Base-by-base conservation (phyloP, 2,888 invertebrate species). In the Julus scandinavius region DNA sequence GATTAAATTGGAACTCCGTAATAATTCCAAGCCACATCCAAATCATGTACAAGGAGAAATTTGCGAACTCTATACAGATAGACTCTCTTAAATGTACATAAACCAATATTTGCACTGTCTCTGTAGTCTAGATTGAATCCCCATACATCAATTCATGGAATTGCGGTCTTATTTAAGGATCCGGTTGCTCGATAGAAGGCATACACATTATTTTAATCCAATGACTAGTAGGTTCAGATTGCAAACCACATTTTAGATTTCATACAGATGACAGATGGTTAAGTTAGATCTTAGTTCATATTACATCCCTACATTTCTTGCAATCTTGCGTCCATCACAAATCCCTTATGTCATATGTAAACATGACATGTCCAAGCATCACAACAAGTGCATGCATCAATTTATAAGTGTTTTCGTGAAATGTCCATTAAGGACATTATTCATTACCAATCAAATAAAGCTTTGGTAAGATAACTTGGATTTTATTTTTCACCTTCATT, bases 81-180 rank as follows among this genome's bases (percentile, higher is more conserved):
- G 72, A 72, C 20, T 72, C 29, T 72, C 72, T 72, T 29, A 72
- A 2, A 29, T 72, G 29, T 72, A 72, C 72, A 72, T 72, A 72
- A 72, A 72, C 72, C 72, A 72, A 72, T 72, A 72, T 72, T 72
- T 72, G 72, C 72, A 72, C 72, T 72, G 29, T 20, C 29, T n/a
- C 29, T 29, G 29, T 72, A 29, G 72, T 72, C 72, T 72, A 72
- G 72, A 72, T 72, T 72, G 72, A 29, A 72, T 20, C 29, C 29
- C 72, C 20, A 72, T 72, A n/a, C n/a, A n/a, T n/a, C 72, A 72
- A 20, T 72, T 72, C 20, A 72, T 20, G 6, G 29, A 29, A 72
- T 29, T 72, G 72, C 7, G 72, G 72, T 72, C 20, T 72, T 72
- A 72, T 29, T 72, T 72, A 72, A 72, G 72, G 9, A 4, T 72